Base-by-base conservation (phyloP, 2,113 vertebrate species). In the Rynchops niger region DNA sequence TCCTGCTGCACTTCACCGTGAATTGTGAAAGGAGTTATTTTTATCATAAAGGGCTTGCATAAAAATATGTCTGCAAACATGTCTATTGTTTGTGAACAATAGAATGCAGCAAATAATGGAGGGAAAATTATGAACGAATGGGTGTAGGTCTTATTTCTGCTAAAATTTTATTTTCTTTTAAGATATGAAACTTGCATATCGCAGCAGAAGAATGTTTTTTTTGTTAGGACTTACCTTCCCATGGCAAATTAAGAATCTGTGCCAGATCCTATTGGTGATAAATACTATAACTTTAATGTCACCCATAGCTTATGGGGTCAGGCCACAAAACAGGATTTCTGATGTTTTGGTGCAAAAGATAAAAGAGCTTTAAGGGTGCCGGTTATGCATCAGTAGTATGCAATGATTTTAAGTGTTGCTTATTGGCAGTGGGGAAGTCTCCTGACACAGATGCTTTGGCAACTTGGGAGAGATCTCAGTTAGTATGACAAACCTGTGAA, bases 41-140 rank as follows among this genome's bases (percentile, higher is more conserved):
- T 97, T 95, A 91, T 94, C 69, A 71, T 76, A 72, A 86, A 71
- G 9, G 36, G 17, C 40, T 92, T 49, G 62, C 70, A 92, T 81
- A 83, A 86, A 85, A 96, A 91, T 82, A 34, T 47, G 88, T 96
- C 82, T 95, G 42, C 90, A 93, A 94, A 79, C 40, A 67, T 45
- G 55, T 70, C 82, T 82, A 95, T 95, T 97, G 92, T 95, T 97
- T 90, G 42, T 92, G 92, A 96, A 97, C 95, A 97, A 94, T 94
- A 67, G 49, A 86, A 91, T 52, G 36, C 36, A 89, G 49, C 25
- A 83, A 52, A 96, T 81, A 96, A 90, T 87, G 84, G 85, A 96
- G 77, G 73, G 85, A 86, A 98, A 95, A 49, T 49, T 69, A 52
- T 72, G 36, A 76, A 87, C 3, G 4, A 96, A 93, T 65, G 52